Conservation (phyloP, 1,140 invertebrate species). For the Reticulitermes speratus region DNA sequence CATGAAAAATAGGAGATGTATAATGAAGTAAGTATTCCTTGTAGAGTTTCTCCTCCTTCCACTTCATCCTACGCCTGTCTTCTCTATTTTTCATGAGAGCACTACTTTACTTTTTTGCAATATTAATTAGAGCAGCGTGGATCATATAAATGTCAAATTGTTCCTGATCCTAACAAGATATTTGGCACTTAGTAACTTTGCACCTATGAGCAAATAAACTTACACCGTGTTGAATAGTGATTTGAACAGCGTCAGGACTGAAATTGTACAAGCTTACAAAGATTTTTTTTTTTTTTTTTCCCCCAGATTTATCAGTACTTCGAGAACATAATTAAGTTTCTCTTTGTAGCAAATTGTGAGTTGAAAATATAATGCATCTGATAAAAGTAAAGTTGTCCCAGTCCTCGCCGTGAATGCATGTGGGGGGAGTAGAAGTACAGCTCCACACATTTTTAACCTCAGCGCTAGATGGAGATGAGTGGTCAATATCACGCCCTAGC, state of each 20-base stretch:
- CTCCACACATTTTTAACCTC: no score
- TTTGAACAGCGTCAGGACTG: not conserved
- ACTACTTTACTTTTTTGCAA: not conserved
- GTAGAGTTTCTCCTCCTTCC: not conserved
- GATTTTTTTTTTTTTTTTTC: no score
- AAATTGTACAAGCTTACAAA: no score
- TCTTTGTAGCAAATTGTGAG: no score
- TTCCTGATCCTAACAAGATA: not conserved
- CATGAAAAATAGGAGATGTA: not conserved
- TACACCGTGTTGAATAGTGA: not conserved
- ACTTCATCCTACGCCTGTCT: not conserved
- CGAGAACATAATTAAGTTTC: no score
- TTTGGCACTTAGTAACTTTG: not conserved
- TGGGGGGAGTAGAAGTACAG: no score
- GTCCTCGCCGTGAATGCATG: no score
- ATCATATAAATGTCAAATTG: not conserved
- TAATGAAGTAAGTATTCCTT: not conserved
- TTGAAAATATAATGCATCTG: no score
- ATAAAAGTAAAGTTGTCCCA: no score
- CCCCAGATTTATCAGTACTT: no score
- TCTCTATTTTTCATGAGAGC: not conserved
- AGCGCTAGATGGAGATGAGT: no score
- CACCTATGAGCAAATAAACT: not conserved
- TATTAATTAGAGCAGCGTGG: not conserved
- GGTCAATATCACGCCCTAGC: no score